A percentile compares a stretch with the other conserved stretches of the same genome.
Conservation (phyloP, 2,113 vertebrate species). For the Megaceryle torquata region DNA sequence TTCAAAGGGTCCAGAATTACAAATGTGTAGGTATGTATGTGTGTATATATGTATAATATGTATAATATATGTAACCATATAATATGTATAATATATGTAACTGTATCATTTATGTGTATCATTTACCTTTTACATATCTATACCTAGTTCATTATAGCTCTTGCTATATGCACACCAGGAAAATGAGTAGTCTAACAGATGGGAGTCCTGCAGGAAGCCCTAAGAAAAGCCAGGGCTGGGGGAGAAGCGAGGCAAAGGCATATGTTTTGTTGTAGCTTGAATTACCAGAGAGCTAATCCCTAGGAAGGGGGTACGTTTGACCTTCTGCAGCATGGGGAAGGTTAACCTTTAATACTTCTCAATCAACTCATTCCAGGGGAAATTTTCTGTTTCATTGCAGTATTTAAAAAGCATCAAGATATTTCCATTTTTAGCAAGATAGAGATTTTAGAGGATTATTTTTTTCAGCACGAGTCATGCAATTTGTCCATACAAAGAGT, state of each 20-base stretch:
- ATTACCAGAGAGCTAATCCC: conserved; percentile 41
- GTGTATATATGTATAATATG: background rate
- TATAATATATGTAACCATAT: too few species aligned
- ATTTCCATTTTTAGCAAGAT: conserved; percentile 2
- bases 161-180: conserved; percentile 8
- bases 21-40: background rate
- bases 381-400: background rate
- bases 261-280: conserved; percentile 61
- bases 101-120: background rate
- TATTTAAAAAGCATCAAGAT: background rate
- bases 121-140: conserved; percentile 30
- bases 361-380: background rate
- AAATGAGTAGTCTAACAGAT: conserved; percentile 60
- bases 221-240: conserved; percentile 45
- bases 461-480: background rate
- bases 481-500: background rate
- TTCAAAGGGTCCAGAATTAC: background rate
- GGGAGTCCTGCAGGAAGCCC: conserved; percentile 61
- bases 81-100: background rate
- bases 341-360: conserved; percentile 57
- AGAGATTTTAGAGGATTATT: background rate
- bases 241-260: conserved; percentile 49
- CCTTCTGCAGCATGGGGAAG: conserved; percentile 39
- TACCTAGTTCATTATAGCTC: conserved; percentile 56
- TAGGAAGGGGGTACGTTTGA: conserved; percentile 47